Conservation (phyloP, 2,797 vertebrate species). For the Argentina silus region DNA sequence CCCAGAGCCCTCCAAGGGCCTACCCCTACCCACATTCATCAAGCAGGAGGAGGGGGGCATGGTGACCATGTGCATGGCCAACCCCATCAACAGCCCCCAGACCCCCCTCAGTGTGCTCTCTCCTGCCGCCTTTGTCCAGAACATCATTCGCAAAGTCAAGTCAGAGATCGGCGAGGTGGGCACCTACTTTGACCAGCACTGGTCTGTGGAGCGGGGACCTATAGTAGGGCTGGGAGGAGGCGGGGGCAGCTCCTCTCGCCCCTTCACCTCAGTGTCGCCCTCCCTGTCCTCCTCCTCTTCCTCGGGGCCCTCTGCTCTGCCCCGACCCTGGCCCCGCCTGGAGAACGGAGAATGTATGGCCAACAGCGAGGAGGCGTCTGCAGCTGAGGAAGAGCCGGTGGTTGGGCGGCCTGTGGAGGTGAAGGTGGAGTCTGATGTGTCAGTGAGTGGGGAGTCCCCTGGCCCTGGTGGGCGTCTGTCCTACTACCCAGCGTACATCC, state of each 20-base stretch:
- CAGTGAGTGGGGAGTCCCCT: constrained; percentile 66
- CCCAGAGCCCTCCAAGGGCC: constrained; percentile 64
- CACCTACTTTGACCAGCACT: constrained; percentile 96
- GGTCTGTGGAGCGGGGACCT: constrained; percentile 88
- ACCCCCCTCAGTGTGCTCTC: constrained; percentile 88
- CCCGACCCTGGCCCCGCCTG: constrained; percentile 81
- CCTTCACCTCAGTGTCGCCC: constrained; percentile 90
- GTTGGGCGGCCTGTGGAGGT: constrained; percentile 78
- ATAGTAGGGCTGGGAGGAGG: constrained; percentile 61
- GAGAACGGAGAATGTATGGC: constrained; percentile 77
- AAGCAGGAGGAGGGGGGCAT: constrained; percentile 89
- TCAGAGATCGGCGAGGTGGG: constrained; percentile 94
- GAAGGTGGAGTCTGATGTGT: constrained; percentile 84
- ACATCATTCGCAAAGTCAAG: constrained; percentile 98
- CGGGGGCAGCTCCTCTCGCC: constrained; percentile 60
- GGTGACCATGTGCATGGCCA: constrained; percentile 66
- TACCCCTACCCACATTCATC: constrained; percentile 76
- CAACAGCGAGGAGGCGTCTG: constrained; percentile 83
- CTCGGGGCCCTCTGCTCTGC: constrained; percentile 81
- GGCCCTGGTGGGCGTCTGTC: constrained; percentile 80
- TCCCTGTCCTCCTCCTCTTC: constrained; percentile 91
- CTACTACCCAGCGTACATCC: constrained; percentile 90
- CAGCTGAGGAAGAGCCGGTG: constrained; percentile 79
- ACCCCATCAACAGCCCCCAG: constrained; percentile 79
- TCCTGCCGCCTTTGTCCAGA: constrained; percentile 94